These are phyloP conservation scores for Coreoperca whiteheadi DNA, from an alignment of 2,113 vertebrate species.

Conservation along the genomic window DNA sequence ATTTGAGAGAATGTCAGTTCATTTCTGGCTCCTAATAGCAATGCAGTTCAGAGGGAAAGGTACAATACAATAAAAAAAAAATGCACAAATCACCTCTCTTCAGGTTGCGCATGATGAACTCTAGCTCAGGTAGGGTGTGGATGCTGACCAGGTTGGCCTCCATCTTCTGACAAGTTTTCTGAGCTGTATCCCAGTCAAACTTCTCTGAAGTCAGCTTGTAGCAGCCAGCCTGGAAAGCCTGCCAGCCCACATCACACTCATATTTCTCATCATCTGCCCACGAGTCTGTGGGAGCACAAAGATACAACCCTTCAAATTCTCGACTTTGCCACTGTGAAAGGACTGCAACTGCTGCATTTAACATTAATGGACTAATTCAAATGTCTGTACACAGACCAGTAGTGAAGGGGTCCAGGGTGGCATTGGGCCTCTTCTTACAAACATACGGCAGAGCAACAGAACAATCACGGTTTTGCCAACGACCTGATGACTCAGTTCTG, in stretches of 20 bases:
- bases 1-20: neutral
- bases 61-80: too few species aligned
- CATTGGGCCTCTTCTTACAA: slow-evolving; percentile 95
- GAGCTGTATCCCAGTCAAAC: slow-evolving; percentile 90
- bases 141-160: slow-evolving; percentile 95
- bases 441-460: slow-evolving; percentile 92
- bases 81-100: slow-evolving; percentile 77
- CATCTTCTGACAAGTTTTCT: slow-evolving; percentile 89
- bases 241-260: slow-evolving; percentile 94
- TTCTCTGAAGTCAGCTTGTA: slow-evolving; percentile 91
- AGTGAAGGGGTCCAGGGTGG: slow-evolving; percentile 85
- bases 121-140: slow-evolving; percentile 93
- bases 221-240: slow-evolving; percentile 93
- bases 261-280: slow-evolving; percentile 87
- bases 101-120: slow-evolving; percentile 92
- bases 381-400: slow-evolving; percentile 76
- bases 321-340: neutral
- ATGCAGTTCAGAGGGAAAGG: neutral
- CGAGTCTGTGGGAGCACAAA: slow-evolving; percentile 74
- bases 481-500: slow-evolving; percentile 91
- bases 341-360: neutral
- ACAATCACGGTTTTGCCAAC: slow-evolving; percentile 96
- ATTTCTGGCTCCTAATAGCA: neutral
- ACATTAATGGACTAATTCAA: neutral
- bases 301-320: neutral